These are phyloP conservation scores for Maniola jurtina DNA, from an alignment of 1,140 invertebrate genomes.

Conservation along the genomic window DNA sequence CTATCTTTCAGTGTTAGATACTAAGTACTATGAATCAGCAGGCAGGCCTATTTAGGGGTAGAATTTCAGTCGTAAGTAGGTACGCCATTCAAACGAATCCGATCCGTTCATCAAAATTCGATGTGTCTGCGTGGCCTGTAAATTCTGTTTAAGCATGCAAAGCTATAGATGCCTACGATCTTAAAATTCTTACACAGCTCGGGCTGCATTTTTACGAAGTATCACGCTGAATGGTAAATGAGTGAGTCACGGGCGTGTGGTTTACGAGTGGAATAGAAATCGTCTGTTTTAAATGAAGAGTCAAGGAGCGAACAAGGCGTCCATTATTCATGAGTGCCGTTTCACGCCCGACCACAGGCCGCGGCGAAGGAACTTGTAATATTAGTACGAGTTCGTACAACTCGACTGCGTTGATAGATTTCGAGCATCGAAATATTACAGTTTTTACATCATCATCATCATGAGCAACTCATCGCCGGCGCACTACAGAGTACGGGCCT, in stretches of 20 bases:
- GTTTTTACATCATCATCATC: no score
- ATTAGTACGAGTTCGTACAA: no score
- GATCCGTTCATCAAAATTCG: no score
- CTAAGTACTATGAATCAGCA: no score
- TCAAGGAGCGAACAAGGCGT: constrained; percentile 70
- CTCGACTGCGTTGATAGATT: no score
- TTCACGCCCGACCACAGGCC: constrained; percentile 56
- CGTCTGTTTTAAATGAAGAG: constrained; percentile 75
- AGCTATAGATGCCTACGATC: constrained; percentile 34
- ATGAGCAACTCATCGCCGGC: no score
- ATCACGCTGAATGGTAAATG: constrained; percentile 73
- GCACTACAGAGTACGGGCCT: no score
- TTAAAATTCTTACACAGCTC: constrained; percentile 64
- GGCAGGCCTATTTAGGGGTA: no score
- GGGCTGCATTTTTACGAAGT: constrained; percentile 71
- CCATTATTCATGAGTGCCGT: constrained; percentile 73
- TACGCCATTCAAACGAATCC: no score
- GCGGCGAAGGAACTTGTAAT: constrained; percentile 21
- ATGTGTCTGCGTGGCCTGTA: not conserved
- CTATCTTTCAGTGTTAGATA: no score
- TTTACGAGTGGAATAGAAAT: constrained; percentile 76
- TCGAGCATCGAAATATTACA: no score
- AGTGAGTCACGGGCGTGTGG: constrained; percentile 73
- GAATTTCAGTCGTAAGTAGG: no score
- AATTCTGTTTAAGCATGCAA: constrained; percentile 17